Base-by-base conservation (phyloP, 2,888 invertebrate species). In the Hermaeophaga mercurialis region DNA sequence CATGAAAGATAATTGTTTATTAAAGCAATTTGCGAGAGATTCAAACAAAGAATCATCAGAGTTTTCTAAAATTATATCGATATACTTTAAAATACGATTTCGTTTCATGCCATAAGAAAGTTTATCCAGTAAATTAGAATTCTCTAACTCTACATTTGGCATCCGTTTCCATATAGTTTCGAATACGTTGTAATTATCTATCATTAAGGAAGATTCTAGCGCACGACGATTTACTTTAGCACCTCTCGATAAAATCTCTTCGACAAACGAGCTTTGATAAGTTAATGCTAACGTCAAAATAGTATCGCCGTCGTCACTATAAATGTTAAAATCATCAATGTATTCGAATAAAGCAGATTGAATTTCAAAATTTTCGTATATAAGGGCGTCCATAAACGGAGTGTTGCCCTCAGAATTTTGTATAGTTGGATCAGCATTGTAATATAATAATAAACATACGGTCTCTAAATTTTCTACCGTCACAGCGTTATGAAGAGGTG, bases 401-500 rank as follows among this genome's bases (percentile, higher is more conserved):
- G 45, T 45, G n/a, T 18, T 28, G 11, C 47, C 56, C 24, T 56
- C 33, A 8, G n/a, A 14, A 33, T 45, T 45, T 45, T 45, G 9
- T 11, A 59, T 24, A 18, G 58, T 55, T 4, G 66, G 50, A 56
- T 70, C 68, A 19, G 68, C 67, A 48, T 61, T 56, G 41, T 66
- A 68, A 58, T 64, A 69, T 1, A 71, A 56, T 17, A 71, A 45
- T 64, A 68, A 61, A 48, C 63, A 65, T 7, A 69, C 58, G 14
- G 56, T 43, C 54, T 69, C 67, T 2, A 63, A n/a, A 48, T 56
- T 58, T 11, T 46, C 50, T 19, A 44, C 31, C 14, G 11, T 46
- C n/a, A 67, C 60, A 4, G 68, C 68, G 31, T 62, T 54, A 61
- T 67, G 65, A 12, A 72, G 52, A 2, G 69, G 66, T 4, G 70